Evolutionary conservation across 2,797 vertebrate species (phyloP).

Genomic region (Schizopygopsis pylzovi): DNA sequence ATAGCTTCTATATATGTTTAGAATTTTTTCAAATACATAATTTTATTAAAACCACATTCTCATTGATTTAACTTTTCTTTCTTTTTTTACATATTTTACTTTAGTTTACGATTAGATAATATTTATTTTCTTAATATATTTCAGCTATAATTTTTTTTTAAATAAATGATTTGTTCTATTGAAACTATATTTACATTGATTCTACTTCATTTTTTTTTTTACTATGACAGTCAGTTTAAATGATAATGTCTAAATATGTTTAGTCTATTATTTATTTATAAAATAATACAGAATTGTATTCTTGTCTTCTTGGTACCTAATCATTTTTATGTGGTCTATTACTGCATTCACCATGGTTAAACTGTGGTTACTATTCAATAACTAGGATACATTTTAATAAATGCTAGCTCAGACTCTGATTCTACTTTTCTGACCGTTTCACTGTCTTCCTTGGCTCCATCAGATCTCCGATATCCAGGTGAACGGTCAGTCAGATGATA

Average conservation of each 20-base stretch:
- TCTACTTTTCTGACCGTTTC: neutral
- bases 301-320: neutral
- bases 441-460: too few species aligned
- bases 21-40: neutral
- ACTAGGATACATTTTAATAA: neutral
- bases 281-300: neutral
- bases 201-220: neutral
- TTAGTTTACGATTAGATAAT: too few species aligned
- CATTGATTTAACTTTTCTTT: too few species aligned
- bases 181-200: neutral
- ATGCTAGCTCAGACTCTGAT: neutral
- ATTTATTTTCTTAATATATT: too few species aligned
- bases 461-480: slow-evolving; percentile 99
- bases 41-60: too few species aligned
- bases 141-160: too few species aligned
- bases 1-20: neutral
- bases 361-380: neutral
- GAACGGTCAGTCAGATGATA: slow-evolving; percentile 94
- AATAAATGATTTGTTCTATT: neutral
- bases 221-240: neutral
- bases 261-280: neutral
- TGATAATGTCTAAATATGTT: neutral
- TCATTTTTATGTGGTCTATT: neutral
- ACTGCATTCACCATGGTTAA: neutral
- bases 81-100: too few species aligned